Percentiles rank a stretch among this genome's conserved stretches.
Conservation (phyloP, 2,888 invertebrate genomes). For the Acanthosepion esculentum region DNA sequence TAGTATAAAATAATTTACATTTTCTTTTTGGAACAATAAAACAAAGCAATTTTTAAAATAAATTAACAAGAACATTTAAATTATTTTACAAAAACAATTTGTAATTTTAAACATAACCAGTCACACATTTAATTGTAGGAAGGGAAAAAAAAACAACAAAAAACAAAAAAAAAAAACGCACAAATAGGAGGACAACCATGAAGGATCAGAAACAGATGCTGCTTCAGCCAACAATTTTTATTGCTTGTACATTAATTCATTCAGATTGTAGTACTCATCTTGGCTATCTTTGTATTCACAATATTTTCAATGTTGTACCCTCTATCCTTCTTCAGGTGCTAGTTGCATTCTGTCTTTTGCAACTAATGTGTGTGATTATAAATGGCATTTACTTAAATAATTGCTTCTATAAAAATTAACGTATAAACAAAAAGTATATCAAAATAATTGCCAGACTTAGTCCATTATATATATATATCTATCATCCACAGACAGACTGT, state of each 20-base stretch:
- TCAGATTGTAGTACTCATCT: neutral
- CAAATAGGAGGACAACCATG: neutral
- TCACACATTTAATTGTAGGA: neutral
- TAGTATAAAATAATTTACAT: conserved; percentile 33
- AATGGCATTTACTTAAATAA: too few relatives aligned
- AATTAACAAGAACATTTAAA: conserved; percentile 10
- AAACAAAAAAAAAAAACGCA: neutral
- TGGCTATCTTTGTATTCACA: too few relatives aligned
- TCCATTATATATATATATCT: too few relatives aligned
- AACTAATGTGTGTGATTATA: too few relatives aligned
- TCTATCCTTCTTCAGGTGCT: too few relatives aligned
- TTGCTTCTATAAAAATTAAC: too few relatives aligned
- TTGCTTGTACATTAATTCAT: neutral
- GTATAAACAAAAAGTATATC: too few relatives aligned
- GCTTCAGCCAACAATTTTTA: neutral
- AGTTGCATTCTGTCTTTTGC: too few relatives aligned
- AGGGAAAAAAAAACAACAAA: neutral
- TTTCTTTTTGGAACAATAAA: neutral
- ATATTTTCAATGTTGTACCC: too few relatives aligned
- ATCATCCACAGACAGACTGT: too few relatives aligned
- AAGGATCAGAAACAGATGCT: neutral
- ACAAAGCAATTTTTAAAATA: conserved; percentile 22
- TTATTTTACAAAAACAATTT: neutral
- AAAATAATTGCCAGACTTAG: too few relatives aligned
- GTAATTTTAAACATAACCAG: neutral